A percentile compares a stretch with the other conserved stretches of the same genome.
phyloP scores from a whole-genome alignment of 2,113 vertebrate species.

The Brachyhypopomus gauderio region DNA sequence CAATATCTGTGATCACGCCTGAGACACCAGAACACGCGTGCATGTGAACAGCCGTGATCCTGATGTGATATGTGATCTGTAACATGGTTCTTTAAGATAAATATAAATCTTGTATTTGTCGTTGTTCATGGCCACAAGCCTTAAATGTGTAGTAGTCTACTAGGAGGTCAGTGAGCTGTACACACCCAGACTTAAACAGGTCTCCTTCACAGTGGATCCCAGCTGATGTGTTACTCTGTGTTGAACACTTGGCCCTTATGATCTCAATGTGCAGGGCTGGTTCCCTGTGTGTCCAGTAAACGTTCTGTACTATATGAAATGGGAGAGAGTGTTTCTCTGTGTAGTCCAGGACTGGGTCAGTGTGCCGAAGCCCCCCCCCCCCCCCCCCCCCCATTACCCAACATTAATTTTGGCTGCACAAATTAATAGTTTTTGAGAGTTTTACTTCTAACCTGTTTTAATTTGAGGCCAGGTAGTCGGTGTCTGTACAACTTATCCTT shows the following conservation, averaged over 20 bases:
- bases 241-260: neutral
- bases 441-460: neutral
- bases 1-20: neutral
- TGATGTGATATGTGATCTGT: slow-evolving; percentile 3
- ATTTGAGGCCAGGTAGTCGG: slow-evolving; percentile 4
- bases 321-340: too few relatives aligned
- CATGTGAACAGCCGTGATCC: neutral
- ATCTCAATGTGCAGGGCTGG: slow-evolving; percentile 33
- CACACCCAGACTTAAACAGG: neutral
- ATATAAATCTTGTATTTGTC: slow-evolving; percentile 18
- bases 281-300: slow-evolving; percentile 29
- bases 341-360: slow-evolving; percentile 24
- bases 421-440: neutral
- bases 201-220: neutral
- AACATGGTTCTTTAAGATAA: slow-evolving; percentile 6
- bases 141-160: slow-evolving; percentile 35
- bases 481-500: slow-evolving; percentile 14
- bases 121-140: slow-evolving; percentile 43
- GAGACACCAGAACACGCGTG: neutral
- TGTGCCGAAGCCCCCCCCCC: slow-evolving; percentile 1
- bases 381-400: neutral
- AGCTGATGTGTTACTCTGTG: neutral
- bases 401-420: slow-evolving; percentile 1
- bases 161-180: slow-evolving; percentile 8
- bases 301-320: neutral